Conservation (phyloP, 2,113 vertebrate genomes). For the Zosterops hypoxanthus region DNA sequence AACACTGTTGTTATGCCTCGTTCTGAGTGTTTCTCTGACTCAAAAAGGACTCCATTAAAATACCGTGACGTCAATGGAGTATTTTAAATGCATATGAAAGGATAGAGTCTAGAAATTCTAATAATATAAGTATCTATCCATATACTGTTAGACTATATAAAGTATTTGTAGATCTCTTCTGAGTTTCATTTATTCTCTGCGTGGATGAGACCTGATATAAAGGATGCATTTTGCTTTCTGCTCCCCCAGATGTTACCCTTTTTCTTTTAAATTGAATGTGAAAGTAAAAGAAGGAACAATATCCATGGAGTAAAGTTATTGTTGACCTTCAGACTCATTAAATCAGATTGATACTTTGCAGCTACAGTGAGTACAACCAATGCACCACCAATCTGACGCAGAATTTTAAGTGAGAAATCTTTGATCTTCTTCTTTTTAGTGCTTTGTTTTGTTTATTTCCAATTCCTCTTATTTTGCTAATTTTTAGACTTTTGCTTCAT, state of each 20-base stretch:
- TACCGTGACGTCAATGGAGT: background rate
- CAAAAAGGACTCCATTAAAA: conserved; percentile 11
- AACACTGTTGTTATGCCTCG: background rate
- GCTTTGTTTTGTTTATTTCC: background rate
- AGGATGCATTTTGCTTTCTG: background rate
- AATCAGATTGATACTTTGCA: background rate
- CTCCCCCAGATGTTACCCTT: background rate
- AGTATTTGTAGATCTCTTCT: background rate
- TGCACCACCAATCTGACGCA: background rate
- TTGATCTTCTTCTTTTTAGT: background rate
- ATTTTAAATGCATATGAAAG: background rate
- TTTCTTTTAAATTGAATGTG: background rate
- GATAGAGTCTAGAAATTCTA: background rate
- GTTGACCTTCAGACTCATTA: background rate
- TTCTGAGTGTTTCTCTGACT: conserved; percentile 14
- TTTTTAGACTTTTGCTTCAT: background rate
- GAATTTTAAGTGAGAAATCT: background rate
- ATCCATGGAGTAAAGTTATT: background rate
- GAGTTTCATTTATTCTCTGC: background rate
- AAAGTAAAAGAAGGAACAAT: background rate
- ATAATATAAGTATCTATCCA: background rate
- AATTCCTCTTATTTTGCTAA: background rate
- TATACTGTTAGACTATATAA: background rate
- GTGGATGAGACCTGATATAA: background rate
- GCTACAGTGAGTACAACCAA: background rate